Percentiles rank a stretch among this genome's conserved stretches.
These are phyloP conservation scores for Coleophora deauratella DNA, from an alignment of 2,888 invertebrate genomes.

Conservation along the genomic window DNA sequence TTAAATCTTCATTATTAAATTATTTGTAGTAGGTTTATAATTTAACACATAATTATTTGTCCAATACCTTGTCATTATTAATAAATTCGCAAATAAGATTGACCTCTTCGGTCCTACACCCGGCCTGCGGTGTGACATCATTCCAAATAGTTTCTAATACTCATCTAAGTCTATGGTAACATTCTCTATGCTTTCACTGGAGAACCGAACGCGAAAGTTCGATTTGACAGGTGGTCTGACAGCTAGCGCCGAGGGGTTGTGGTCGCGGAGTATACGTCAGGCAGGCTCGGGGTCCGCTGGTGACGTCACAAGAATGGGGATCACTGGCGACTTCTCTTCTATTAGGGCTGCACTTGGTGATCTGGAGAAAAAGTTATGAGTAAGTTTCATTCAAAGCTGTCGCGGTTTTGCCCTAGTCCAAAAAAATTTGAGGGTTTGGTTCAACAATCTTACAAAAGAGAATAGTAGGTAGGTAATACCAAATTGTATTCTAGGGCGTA, in stretches of 20 bases:
- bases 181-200: constrained; percentile 29
- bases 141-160: constrained; percentile 16
- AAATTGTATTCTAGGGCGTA: too few species aligned
- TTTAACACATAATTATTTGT: too few species aligned
- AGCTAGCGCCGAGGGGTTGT: constrained; percentile 1
- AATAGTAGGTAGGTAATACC: too few species aligned
- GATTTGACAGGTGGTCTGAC: constrained; percentile 3
- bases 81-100: too few species aligned
- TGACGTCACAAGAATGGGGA: constrained; percentile 64
- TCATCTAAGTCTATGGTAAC: constrained; percentile 20
- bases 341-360: constrained; percentile 49
- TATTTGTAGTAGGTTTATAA: too few species aligned
- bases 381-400: neutral
- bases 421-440: too few species aligned
- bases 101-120: too few species aligned
- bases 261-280: constrained; percentile 29
- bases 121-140: too few species aligned
- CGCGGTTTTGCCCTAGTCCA: neutral
- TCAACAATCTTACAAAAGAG: too few species aligned
- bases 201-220: constrained; percentile 31
- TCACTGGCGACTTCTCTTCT: constrained; percentile 36
- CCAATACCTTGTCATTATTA: too few species aligned
- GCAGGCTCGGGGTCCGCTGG: constrained; percentile 52
- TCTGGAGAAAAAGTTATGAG: constrained; percentile 27
- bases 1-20: too few species aligned